phyloP scores from a whole-genome alignment of 2,797 vertebrate genomes.

The Falco cherrug region DNA sequence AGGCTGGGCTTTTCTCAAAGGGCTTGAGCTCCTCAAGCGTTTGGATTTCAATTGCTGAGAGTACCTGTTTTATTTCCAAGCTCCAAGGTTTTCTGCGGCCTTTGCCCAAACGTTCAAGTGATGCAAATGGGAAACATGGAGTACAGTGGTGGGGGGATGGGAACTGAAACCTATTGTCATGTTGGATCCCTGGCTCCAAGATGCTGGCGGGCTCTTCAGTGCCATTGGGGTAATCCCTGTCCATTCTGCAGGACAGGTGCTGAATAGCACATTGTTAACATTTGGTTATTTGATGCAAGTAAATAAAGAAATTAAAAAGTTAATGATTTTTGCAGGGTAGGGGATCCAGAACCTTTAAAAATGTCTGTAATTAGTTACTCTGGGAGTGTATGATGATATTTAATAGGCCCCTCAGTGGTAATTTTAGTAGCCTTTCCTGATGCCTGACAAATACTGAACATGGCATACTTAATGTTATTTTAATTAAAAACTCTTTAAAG shows the following conservation, averaged over 20 bases:
- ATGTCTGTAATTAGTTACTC: constrained; percentile 75
- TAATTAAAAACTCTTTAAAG: constrained; percentile 79
- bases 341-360: constrained; percentile 69
- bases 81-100: not conserved
- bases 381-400: constrained; percentile 69
- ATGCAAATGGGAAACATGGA: not conserved
- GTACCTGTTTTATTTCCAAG: not conserved
- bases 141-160: not conserved
- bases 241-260: not conserved
- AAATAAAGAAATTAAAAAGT: constrained; percentile 40
- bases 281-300: constrained; percentile 62
- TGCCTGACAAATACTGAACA: constrained; percentile 75
- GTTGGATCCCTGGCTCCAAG: not conserved
- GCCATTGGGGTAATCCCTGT: not conserved
- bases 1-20: not conserved
- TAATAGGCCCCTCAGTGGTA: constrained; percentile 75
- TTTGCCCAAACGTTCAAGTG: not conserved
- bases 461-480: constrained; percentile 74
- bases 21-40: not conserved
- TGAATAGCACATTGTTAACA: constrained; percentile 38
- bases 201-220: not conserved
- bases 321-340: constrained; percentile 40
- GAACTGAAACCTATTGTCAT: not conserved
- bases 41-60: not conserved
- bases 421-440: constrained; percentile 68